A percentile compares a stretch with the other conserved stretches of the same genome.
Conservation (phyloP, 2,888 invertebrate genomes). For the Pheosia tremula region DNA sequence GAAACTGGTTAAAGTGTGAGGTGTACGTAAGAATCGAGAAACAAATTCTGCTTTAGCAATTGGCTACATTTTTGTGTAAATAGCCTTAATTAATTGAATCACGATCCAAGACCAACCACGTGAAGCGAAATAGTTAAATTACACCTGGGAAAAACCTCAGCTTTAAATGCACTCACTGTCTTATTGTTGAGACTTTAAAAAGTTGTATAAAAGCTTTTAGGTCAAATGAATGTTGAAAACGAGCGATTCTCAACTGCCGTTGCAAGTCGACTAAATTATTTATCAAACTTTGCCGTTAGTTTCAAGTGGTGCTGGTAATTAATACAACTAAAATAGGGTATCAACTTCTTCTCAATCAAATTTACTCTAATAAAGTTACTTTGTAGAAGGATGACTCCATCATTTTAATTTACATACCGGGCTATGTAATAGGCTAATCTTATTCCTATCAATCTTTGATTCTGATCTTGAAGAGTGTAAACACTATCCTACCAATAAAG, state of each 20-base stretch:
- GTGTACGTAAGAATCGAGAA: conserved; percentile 23
- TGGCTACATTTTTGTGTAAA: neutral
- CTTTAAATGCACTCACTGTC: conserved; percentile 21
- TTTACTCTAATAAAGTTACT: no score
- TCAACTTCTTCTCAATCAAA: conserved; percentile 18
- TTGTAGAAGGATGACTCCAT: no score
- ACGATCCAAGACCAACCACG: neutral
- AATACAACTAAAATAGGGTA: conserved; percentile 12
- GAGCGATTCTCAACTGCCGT: conserved; percentile 22
- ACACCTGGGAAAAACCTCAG: conserved; percentile 28
- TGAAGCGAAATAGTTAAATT: conserved; percentile 11
- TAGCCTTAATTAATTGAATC: neutral
- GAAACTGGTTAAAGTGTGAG: conserved; percentile 22
- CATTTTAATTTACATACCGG: no score
- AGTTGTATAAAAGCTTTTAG: conserved; percentile 32
- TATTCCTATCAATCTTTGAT: no score
- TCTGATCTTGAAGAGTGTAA: no score
- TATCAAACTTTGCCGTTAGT: conserved; percentile 23
- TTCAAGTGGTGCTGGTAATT: conserved; percentile 16
- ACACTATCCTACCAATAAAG: no score
- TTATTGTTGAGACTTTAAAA: conserved; percentile 33
- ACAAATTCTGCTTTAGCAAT: neutral
- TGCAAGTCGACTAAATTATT: conserved; percentile 29
- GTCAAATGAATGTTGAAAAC: conserved; percentile 28
- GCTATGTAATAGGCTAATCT: no score